Evolutionary conservation across 2,888 invertebrate genomes (phyloP), one percentile per base, ranked within the genome.

Genomic region (Liposcelis brunnea): DNA sequence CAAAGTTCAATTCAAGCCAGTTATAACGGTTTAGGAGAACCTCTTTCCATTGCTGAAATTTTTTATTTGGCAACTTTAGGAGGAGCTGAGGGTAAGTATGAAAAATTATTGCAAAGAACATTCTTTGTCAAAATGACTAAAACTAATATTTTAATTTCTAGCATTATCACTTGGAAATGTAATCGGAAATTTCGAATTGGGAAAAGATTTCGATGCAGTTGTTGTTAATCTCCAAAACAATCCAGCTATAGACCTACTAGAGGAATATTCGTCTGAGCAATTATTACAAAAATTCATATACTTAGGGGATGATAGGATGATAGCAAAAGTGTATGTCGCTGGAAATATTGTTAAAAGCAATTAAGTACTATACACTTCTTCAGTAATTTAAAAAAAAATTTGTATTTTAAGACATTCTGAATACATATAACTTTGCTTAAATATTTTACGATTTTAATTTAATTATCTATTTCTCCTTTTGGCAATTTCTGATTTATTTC

Each of bases 171-270:
- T 90, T 51, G 77, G 77, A n/a, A 60, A 77, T 35, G 66, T 72
- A 55, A 75, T 83, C 43, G 91, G 91, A 12, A 87, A 78, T 63
- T 85, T 93, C 55, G 66, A 70, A 52, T 60, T 73, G 4, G 86
- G 84, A 15, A 90, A 91, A 60, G 76, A 84, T 46, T 89, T 93
- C 55, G 93, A 93, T 66, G 90, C 89, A 0, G 63, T 93, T 0
- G 54, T 87, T 1, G 65, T 91, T 26, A 80, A 87, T 55, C 67
- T 78, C n/a, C 54, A 55, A 12, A 56, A 56, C 0, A 54, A 55
- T 4, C 54, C 56, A 8, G 55, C 56, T 1, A 46, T 57, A 5
- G 58, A 61, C 35, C 46, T 58, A 10, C 53, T 57, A 38, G 50
- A 52, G n/a, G 61, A 68, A 11, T 69, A 71, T 1, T 63, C 64